Base-by-base conservation (phyloP, 2,888 invertebrate genomes). In the Ophion ellenae region DNA sequence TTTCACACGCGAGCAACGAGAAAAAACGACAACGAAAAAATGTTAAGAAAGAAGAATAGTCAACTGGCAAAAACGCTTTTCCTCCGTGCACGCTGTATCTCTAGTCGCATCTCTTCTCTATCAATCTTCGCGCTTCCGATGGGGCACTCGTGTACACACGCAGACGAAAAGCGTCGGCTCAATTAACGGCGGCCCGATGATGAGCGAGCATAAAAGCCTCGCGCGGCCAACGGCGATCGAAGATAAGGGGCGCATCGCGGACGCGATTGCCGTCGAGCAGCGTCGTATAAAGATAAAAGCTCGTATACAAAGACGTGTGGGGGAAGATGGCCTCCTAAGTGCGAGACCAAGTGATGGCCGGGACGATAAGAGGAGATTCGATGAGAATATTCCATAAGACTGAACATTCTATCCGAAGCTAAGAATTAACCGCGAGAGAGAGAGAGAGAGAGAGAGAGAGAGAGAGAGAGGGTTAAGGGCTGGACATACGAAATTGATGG, bases 101-200 rank as follows among this genome's bases (percentile, higher is more conserved):
- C 53, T 47, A 61, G 73, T 63, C n/a, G 17, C 6, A 57, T 75
- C 47, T 70, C 20, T 61, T 20, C 61, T 83, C 75, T 70, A 24
- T 70, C 53, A 59, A n/a, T 17, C 17, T 14, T 74, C 64, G 63
- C 67, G 40, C 47, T 75, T 57, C 47, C 24, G 70, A 70, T 79
- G 57, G 36, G 47, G 14, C 47, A 14, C 47, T 47, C 47, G 47
- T 14, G 14, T 47, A 47, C 47, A 69, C 71, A 76, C 14, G 63
- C 5, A 59, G 36, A 80, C 66, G 11, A 71, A 76, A 47, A 63
- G 75, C 86, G 87, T 87, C 85, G 80, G 86, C 87, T 88, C 88
- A 89, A 90, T 90, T 90, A 89, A 89, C 87, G 10, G 89, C 77
- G 85, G 66, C 63, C 20, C 63, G 63, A 67, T 32, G 32, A 64